Base-by-base conservation (phyloP, 2,888 invertebrate genomes). In the Cheilosia scutellata region DNA sequence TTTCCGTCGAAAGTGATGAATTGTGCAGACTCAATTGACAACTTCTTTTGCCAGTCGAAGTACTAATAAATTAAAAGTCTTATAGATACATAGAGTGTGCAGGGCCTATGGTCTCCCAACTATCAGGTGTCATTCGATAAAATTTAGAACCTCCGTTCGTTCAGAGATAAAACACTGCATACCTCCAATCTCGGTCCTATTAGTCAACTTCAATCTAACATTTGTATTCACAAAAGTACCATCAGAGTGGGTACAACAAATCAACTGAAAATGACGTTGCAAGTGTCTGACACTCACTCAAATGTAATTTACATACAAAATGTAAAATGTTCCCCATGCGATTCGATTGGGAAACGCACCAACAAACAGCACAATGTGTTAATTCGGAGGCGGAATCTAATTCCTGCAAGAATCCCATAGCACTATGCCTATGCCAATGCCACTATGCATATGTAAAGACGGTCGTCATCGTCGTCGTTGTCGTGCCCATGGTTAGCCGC, bases 231-330 rank as follows among this genome's bases (percentile, higher is more conserved):
- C 66, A 16, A n/a, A 75, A 65, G 53, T 71, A 55, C 71, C 44
- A 76, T 84, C 71, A 51, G 84, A 57, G 44, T 84, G 80, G 75
- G 75, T 72, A 84, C 57, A 71, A 84, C 84, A 84, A 80, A 84
- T 84, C 84, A 80, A 80, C 70, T 80, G 71, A 84, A 84, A 84
- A 84, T 84, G 84, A 84, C 84, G 62, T 80, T 84, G 71, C 80
- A 76, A 80, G 49, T 80, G 84, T 75, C 76, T 80, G 80, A 66
- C 84, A 84, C 66, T 84, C 80, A 55, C 60, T 75, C 71, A 80
- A 70, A 84, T 80, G 84, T 65, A 84, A 84, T 84, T 84, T 84
- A 84, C 84, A 84, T 84, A 80, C 62, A 31, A 71, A 84, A 84
- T 84, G 49, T 44, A 31, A 71, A 84, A 84, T 84, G 49, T 44